Percentiles rank a stretch among this genome's conserved stretches.
phyloP scores from a whole-genome alignment of 2,113 vertebrate species.

The Mustela nigripes region DNA sequence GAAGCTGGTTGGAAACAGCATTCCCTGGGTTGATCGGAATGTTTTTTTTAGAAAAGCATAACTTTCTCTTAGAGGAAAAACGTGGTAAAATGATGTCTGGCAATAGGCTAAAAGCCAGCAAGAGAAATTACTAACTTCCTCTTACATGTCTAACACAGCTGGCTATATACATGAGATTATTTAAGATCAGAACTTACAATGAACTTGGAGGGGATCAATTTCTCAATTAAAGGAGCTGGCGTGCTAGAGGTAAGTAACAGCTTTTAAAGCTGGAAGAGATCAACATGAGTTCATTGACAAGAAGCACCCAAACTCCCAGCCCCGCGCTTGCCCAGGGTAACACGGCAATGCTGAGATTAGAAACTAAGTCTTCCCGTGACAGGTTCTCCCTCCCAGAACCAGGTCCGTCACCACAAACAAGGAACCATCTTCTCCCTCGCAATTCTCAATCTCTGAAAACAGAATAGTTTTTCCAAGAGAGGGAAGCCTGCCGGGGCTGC shows the following conservation, averaged over 20 bases:
- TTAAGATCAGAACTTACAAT: conserved; percentile 3
- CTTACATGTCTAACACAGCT: neutral
- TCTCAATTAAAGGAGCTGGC: neutral
- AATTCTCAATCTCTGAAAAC: neutral
- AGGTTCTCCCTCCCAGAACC: neutral
- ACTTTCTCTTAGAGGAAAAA: conserved; percentile 4
- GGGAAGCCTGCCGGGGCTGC: neutral
- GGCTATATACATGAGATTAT: neutral
- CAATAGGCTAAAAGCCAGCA: neutral
- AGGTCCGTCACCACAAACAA: neutral
- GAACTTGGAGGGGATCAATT: neutral
- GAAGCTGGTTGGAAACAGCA: neutral
- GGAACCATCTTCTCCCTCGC: neutral
- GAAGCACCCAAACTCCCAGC: neutral
- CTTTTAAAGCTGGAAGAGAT: neutral
- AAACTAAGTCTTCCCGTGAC: neutral
- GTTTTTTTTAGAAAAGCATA: neutral
- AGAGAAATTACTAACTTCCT: neutral
- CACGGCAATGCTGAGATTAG: neutral
- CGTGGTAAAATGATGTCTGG: neutral
- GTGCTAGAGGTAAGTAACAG: neutral
- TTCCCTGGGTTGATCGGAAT: neutral
- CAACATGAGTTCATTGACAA: neutral
- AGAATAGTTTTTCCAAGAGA: neutral
- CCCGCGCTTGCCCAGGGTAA: neutral